Percentiles rank a stretch among this genome's conserved stretches.
Evolutionary conservation across 2,888 invertebrate genomes (phyloP).

Genomic region (Pachymerium ferrugineum): DNA sequence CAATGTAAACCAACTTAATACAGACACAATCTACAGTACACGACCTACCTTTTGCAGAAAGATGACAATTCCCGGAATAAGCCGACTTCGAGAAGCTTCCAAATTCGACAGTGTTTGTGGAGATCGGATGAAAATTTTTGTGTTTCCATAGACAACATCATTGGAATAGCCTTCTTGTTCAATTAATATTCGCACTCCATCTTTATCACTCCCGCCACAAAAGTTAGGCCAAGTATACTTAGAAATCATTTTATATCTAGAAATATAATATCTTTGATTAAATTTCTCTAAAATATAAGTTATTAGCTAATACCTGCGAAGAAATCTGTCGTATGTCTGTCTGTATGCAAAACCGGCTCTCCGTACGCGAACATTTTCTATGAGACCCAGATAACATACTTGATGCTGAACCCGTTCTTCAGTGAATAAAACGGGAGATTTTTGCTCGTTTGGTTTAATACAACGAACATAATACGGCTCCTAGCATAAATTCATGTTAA

Average conservation of each 20-base stretch:
- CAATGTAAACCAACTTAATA: not conserved
- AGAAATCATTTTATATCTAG: conserved; percentile 91
- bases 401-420: conserved; percentile 62
- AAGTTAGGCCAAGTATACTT: conserved; percentile 97
- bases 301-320: conserved; percentile 60
- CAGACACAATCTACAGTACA: not conserved
- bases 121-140: conserved; percentile 90
- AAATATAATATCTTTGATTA: conserved; percentile 32
- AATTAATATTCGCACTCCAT: conserved; percentile 79
- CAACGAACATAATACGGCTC: conserved; percentile 96
- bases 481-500: conserved; percentile 40
- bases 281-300: not conserved
- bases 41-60: conserved; percentile 78
- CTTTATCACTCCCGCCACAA: conserved; percentile 66
- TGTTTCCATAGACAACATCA: conserved; percentile 91
- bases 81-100: conserved; percentile 76
- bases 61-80: conserved; percentile 85
- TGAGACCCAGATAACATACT: conserved; percentile 73
- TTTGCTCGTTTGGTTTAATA: conserved; percentile 93
- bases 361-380: conserved; percentile 92
- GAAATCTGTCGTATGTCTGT: conserved; percentile 86
- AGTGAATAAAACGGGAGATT: conserved; percentile 80
- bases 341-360: conserved; percentile 96
- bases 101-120: conserved; percentile 85
- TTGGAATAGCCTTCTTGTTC: conserved; percentile 67